Base-by-base conservation (phyloP, 2,113 vertebrate genomes). In the Todiramphus chloris region DNA sequence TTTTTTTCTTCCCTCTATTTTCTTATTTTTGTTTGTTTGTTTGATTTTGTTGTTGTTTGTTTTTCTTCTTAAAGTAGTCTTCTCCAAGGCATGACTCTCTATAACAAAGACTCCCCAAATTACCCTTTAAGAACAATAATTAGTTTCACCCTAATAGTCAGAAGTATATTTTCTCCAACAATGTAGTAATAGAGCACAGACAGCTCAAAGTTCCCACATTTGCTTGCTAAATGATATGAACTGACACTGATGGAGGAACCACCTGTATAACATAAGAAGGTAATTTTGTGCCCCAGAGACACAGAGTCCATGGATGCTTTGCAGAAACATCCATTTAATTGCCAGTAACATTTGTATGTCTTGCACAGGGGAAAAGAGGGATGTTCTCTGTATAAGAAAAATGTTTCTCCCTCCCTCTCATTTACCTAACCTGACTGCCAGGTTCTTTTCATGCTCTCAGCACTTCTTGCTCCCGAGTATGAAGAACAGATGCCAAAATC, bases 401-500 rank as follows among this genome's bases (percentile, higher is more conserved):
- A 96, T 5, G 4, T 77, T 63, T 58, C 43, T 43, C 43, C 43
- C 41, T 74, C 59, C 6, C 63, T 88, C 63, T 35, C 51, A 86
- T 89, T 74, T 63, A 80, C 89, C 74, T 60, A 80, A 64, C 41
- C 73, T 64, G 43, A 72, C 19, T 91, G 80, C 73, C 80, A 96
- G 60, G n/a, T 87, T 60, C 69, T 83, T 96, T 87, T 92, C 80
- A 93, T 75, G 81, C 41, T 72, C 81, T 95, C 89, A 64, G 94
- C 77, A 92, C 33, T 63, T 95, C 94, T 84, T 92, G 62, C 46
- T 83, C 73, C 39, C 15, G 60, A 78, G 30, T 67, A 93, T 94
- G 64, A 88, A 74, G 91, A 94, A 90, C 93, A 95, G 72, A 89
- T 94, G 89, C 60, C 73, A 89, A 91, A 95, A 91, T 43, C 64